Conservation (phyloP, 2,888 invertebrate genomes). For the Oxystoma pomonae region DNA sequence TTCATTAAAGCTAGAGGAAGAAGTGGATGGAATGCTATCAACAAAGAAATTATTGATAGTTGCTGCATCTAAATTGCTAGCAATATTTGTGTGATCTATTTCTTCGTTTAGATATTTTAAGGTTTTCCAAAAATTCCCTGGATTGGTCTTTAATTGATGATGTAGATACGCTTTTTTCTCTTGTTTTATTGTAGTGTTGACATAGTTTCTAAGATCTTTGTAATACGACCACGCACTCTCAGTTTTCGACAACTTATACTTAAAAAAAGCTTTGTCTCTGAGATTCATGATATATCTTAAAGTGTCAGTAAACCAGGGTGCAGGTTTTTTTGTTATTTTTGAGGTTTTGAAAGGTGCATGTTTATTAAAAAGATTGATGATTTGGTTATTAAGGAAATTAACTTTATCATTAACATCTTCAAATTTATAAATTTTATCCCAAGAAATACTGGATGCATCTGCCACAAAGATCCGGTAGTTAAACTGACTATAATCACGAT, state of each 20-base stretch:
- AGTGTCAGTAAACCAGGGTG: not conserved
- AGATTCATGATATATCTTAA: not conserved
- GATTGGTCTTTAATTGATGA: not conserved
- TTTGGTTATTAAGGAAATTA: not conserved
- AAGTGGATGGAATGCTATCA: not conserved
- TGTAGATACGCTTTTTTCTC: not conserved
- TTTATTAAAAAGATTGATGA: not conserved
- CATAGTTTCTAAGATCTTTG: not conserved
- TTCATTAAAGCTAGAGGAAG: not conserved
- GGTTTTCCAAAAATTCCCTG: not conserved
- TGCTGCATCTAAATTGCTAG: not conserved
- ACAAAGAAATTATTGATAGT: not conserved
- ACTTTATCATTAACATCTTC: not conserved
- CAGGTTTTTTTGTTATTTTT: not conserved
- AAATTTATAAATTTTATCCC: not conserved
- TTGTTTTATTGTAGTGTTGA: not conserved
- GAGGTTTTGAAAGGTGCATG: not conserved
- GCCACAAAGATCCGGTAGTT: not conserved
- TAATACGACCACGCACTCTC: not conserved
- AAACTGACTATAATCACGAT: not conserved
- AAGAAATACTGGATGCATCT: not conserved
- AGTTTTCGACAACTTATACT: not conserved
- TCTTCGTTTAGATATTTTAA: not conserved
- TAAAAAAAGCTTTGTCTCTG: not conserved
- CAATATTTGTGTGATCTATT: too few relatives aligned